These are phyloP conservation scores for Dascillus cervinus DNA, from an alignment of 2,888 invertebrate species.

Conservation along the genomic window DNA sequence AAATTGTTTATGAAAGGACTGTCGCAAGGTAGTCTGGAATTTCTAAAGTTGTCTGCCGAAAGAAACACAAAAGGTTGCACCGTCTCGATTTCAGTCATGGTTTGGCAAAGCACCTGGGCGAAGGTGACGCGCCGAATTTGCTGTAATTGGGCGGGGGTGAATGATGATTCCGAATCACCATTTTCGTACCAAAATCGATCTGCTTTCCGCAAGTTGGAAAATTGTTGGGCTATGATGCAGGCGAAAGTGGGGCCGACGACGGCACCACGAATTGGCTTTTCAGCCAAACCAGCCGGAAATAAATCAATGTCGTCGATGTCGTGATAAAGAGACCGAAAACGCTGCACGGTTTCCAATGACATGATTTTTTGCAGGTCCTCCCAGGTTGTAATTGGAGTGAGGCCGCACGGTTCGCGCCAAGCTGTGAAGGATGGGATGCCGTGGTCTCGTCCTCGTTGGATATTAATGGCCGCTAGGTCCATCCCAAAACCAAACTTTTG, in stretches of 20 bases:
- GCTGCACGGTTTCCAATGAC: constrained; percentile 53
- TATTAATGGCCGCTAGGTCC: constrained; percentile 82
- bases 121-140: constrained; percentile 64
- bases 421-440: constrained; percentile 72
- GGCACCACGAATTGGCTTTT: constrained; percentile 70
- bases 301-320: constrained; percentile 78
- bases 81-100: constrained; percentile 56
- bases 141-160: constrained; percentile 68
- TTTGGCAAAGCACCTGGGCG: constrained; percentile 64
- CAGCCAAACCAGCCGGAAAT: constrained; percentile 76
- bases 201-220: constrained; percentile 67
- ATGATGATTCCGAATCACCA: constrained; percentile 61
- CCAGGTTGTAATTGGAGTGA: constrained; percentile 59
- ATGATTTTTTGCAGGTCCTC: constrained; percentile 63
- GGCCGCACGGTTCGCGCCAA: constrained; percentile 74
- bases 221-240: constrained; percentile 82
- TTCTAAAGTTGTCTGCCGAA: constrained; percentile 51
- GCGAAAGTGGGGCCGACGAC: constrained; percentile 82
- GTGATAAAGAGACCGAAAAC: constrained; percentile 49
- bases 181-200: constrained; percentile 84
- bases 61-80: constrained; percentile 67
- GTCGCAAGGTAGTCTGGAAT: constrained; percentile 52
- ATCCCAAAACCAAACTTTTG: constrained; percentile 65
- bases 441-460: constrained; percentile 81
- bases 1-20: constrained; percentile 46